Evolutionary conservation across 2,797 vertebrate genomes (phyloP), one percentile per base, ranked within the genome.

Genomic region (Falco rusticolus): DNA sequence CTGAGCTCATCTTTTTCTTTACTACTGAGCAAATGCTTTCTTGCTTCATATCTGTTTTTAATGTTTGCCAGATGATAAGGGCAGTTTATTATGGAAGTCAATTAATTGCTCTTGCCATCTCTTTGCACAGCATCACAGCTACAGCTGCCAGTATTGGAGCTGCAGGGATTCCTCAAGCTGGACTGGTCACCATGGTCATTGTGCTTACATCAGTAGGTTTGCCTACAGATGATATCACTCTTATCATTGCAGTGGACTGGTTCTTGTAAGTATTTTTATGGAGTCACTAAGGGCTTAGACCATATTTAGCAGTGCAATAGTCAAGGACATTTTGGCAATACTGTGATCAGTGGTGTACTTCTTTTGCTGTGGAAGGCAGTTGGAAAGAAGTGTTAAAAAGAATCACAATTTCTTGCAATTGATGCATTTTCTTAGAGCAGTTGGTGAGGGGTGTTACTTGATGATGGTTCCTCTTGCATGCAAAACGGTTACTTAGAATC

Each of bases 201-300:
- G 99, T 99, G 60, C 97, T 99, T 96, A 99, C 99, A 92, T 99
- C 99, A 33, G 99, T 99, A 17, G 99, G 99, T 77, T 98, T 99
- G 95, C 99, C 99, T 60, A 99, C 99, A 11, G 99, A 99, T 93
- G 99, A 99, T 98, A 99, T 99, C 98, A 99, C 99, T 8, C 98
- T 99, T 91, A 99, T 99, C 98, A 99, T 99, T 72, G 99, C 99
- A 3, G 99, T 99, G 82, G 99, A 99, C 95, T 99, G 99, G 99
- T 99, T 99, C 97, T 98, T 99, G 99, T 99, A 97, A 99, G 99
- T 99, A 98, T 74, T 80, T 39, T 56, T 19, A 5, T 26, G 3
- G 25, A 41, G 11, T 34, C 24, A 6, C 20, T 77, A 69, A 65
- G 18, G 31, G 4, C 12, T 71, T 59, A 66, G 22, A 39, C 2